Evolutionary conservation across 37 sponge, comb jelly and placozoan genomes (phyloP), one percentile per base, ranked within the genome.

Genomic region (Halisarca cf. caerulea): DNA sequence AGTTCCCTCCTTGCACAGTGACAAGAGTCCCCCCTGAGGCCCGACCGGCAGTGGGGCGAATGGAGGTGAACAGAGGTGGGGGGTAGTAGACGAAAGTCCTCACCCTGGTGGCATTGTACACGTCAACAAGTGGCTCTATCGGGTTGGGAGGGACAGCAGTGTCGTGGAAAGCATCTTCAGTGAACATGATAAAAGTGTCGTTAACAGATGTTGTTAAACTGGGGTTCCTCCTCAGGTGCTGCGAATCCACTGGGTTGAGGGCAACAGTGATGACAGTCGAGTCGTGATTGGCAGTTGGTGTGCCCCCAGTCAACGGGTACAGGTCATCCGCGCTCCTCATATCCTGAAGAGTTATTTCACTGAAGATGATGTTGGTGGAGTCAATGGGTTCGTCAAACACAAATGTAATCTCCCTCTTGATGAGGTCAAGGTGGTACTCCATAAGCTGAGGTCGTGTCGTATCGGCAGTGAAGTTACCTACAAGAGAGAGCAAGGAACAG

Each of bases 311-410:
- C 7, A 96, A 87, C 17, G 70, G 80, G 75, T 89, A 88, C 57
- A 15, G 42, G 79, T 96, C 86, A 15, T 78, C 62, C 0, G 94
- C 81, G 34, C 27, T 27, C 23, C 89, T 43, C 14, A 77, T 85
- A 62, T 96, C 94, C 59, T 96, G 97, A 30, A 96, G 35, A 0
- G 90, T 89, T 58, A 96, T 93, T 7, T 82, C 66, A 39, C 45
- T 59, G 74, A 74, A 90, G 39, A 82, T 64, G 3, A 93, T 86
- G 32, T 86, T 40, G 17, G 88, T 78, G 15, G 82, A 54, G 44
- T 93, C 91, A 32, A 96, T 88, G 4, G 97, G 97, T 66, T 96
- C 97, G 55, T 91, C 85, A 78, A 96, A 96, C 34, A 70, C 59
- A 2, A 96, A 88, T 3, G 92, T 89, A 40, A 93, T 82, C 59